A percentile compares a stretch with the other conserved stretches of the same genome.
These are phyloP conservation scores for Tigriopus japonicus DNA, from an alignment of 1,140 invertebrate species.

Conservation along the genomic window DNA sequence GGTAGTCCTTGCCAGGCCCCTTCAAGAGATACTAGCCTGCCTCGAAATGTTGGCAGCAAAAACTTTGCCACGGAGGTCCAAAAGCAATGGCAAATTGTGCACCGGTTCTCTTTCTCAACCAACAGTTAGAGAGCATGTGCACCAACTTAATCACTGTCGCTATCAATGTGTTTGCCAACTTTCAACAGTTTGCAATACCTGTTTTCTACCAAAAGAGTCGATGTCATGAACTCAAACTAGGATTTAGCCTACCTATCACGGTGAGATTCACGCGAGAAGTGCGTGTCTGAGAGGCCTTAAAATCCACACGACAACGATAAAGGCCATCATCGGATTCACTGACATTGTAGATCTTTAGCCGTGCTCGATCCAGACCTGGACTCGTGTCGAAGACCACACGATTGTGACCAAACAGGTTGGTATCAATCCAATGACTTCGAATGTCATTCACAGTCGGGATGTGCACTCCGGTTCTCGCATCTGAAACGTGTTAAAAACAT, in stretches of 20 bases:
- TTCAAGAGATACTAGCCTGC: too few relatives aligned
- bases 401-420: neutral
- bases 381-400: conserved; percentile 11
- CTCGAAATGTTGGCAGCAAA: too few relatives aligned
- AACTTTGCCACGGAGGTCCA: too few relatives aligned
- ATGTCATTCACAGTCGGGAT: neutral
- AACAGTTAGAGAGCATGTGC: too few relatives aligned
- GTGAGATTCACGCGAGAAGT: conserved; percentile 76
- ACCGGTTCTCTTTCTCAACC: too few relatives aligned
- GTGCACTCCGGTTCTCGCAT: conserved; percentile 8
- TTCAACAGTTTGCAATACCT: too few relatives aligned
- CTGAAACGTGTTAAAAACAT: neutral
- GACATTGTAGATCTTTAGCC: conserved; percentile 57
- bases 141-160: too few relatives aligned
- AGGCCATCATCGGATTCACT: conserved; percentile 59
- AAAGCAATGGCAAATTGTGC: too few relatives aligned
- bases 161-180: too few relatives aligned
- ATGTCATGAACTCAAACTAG: too few relatives aligned
- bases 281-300: conserved; percentile 66
- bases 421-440: conserved; percentile 8
- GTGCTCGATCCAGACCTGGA: conserved; percentile 27
- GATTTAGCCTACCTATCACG: conserved; percentile 56
- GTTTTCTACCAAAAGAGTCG: too few relatives aligned
- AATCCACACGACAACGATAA: conserved; percentile 72
- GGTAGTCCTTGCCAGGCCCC: too few relatives aligned